Conservation (phyloP, 1,140 invertebrate genomes). For the Hypothenemus hampei region DNA sequence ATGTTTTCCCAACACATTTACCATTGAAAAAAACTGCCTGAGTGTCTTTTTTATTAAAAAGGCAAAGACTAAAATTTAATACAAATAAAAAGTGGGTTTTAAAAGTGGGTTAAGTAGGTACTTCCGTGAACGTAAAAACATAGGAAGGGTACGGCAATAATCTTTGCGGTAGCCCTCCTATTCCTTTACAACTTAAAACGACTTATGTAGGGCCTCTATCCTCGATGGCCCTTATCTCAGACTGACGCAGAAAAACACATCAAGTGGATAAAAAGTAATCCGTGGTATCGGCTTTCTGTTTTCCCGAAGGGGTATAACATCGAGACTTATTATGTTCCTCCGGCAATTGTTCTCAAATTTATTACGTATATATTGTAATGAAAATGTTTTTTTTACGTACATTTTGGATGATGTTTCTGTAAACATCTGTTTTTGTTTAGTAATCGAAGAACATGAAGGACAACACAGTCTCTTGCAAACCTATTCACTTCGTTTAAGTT, state of each 20-base stretch:
- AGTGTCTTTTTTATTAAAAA: not conserved
- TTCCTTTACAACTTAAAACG: slow-evolving; percentile 22
- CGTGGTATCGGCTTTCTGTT: slow-evolving; percentile 24
- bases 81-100: not conserved
- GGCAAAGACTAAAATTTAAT: not conserved
- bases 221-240: slow-evolving; percentile 38
- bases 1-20: not conserved
- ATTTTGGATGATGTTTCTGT: too few relatives aligned
- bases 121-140: slow-evolving; percentile 19
- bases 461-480: too few relatives aligned
- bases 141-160: slow-evolving; percentile 26
- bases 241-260: slow-evolving; percentile 39
- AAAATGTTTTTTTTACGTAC: too few relatives aligned
- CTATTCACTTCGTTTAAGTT: too few relatives aligned
- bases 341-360: too few relatives aligned
- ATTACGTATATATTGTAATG: too few relatives aligned
- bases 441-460: too few relatives aligned
- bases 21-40: not conserved
- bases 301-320: slow-evolving; percentile 11
- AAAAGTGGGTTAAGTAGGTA: slow-evolving; percentile 28
- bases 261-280: slow-evolving; percentile 41
- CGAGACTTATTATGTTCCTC: slow-evolving; percentile 8
- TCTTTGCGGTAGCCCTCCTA: slow-evolving; percentile 23
- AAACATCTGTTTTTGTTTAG: too few relatives aligned
- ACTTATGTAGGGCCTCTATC: slow-evolving; percentile 28